Conservation (phyloP, 1,140 invertebrate species). For the Neuroterus valhalla region DNA sequence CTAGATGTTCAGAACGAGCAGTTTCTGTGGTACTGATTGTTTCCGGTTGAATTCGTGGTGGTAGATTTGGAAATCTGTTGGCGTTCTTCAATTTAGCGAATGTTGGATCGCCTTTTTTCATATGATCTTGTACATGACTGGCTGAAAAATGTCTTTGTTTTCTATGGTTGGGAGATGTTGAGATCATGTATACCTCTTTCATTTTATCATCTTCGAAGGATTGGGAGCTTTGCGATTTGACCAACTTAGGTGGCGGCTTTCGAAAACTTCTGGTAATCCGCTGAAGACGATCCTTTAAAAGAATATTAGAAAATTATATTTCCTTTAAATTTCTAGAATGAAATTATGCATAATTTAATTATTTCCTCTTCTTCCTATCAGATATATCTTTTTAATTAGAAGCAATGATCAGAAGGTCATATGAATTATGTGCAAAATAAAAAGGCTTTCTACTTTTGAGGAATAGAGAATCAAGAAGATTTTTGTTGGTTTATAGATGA, state of each 20-base stretch:
- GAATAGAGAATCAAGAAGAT: too few relatives aligned
- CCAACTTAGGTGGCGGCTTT: neutral
- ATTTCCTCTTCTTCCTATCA: too few relatives aligned
- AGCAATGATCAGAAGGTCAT: too few relatives aligned
- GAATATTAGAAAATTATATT: neutral
- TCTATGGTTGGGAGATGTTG: neutral
- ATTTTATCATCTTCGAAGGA: neutral
- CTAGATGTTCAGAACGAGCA: conserved; percentile 42
- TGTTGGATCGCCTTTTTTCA: neutral
- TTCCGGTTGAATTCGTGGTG: neutral
- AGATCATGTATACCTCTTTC: neutral
- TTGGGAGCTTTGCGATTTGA: neutral
- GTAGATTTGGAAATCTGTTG: neutral
- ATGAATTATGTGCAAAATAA: too few relatives aligned
- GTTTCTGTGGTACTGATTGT: neutral
- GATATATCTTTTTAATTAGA: too few relatives aligned
- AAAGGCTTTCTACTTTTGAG: too few relatives aligned
- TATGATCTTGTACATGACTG: neutral
- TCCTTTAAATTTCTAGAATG: too few relatives aligned
- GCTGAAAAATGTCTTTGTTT: conserved; percentile 1
- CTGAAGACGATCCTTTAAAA: neutral
- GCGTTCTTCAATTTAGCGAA: neutral
- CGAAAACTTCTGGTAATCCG: neutral
- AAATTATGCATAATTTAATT: too few relatives aligned
- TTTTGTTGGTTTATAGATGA: too few relatives aligned